Percentiles rank a stretch among this genome's conserved stretches.
These are phyloP conservation scores for Diorhabda sublineata DNA, from an alignment of 1,140 invertebrate species.

Conservation along the genomic window DNA sequence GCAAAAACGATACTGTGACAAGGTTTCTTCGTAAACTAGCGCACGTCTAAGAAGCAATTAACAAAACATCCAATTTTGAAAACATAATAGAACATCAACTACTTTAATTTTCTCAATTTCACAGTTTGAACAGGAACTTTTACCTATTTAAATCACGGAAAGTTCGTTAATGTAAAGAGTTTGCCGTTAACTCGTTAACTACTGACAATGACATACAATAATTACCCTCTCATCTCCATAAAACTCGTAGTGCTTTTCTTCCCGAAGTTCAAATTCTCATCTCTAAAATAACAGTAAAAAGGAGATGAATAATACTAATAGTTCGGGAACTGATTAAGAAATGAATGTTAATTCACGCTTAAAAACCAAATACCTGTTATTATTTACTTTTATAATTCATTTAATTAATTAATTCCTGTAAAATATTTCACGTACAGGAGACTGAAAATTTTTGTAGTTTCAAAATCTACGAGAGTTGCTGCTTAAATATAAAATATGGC, in stretches of 20 bases:
- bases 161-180: constrained; percentile 20
- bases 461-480: too few relatives aligned
- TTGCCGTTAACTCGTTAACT: constrained; percentile 28
- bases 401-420: too few relatives aligned
- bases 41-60: background rate
- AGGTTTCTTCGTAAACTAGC: background rate
- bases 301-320: background rate
- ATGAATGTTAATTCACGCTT: too few relatives aligned
- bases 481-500: too few relatives aligned
- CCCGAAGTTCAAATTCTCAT: constrained; percentile 7
- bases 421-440: too few relatives aligned
- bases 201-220: constrained; percentile 35
- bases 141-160: constrained; percentile 17
- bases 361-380: too few relatives aligned
- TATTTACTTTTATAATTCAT: too few relatives aligned
- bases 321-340: background rate
- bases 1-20: background rate
- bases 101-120: constrained; percentile 18
- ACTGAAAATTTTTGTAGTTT: too few relatives aligned
- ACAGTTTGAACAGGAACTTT: constrained; percentile 20
- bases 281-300: background rate
- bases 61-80: constrained; percentile 2
- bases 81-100: background rate
- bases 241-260: constrained; percentile 8
- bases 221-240: constrained; percentile 30